Evolutionary conservation across 1,140 invertebrate genomes (phyloP).

Genomic region (Venturia canescens): DNA sequence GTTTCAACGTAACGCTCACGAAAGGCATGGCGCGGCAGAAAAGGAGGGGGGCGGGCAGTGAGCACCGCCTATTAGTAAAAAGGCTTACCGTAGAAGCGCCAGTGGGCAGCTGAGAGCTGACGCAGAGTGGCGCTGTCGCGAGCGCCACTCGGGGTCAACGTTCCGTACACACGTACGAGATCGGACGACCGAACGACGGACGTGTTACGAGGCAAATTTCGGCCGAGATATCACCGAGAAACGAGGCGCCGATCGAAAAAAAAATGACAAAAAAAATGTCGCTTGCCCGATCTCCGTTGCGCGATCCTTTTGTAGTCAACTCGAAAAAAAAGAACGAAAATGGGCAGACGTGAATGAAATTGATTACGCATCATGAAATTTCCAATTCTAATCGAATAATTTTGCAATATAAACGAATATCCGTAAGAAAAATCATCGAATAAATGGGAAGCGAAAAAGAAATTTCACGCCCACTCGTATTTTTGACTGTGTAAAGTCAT

Average conservation of each 20-base stretch:
- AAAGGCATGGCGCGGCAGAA: neutral
- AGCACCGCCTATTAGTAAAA: neutral
- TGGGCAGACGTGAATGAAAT: too few species aligned
- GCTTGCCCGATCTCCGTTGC: neutral
- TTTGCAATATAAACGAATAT: too few species aligned
- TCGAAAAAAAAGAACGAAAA: neutral
- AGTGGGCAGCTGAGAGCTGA: conserved; percentile 59
- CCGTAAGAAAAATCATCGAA: too few species aligned
- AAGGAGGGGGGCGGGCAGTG: neutral
- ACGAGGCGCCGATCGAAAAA: neutral
- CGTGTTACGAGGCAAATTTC: conserved; percentile 63
- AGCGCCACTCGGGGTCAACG: conserved; percentile 47
- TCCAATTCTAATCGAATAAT: too few species aligned
- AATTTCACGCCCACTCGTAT: too few species aligned
- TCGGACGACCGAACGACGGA: conserved; percentile 22
- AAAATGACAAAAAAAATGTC: neutral
- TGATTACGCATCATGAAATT: too few species aligned
- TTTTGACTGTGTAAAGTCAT: too few species aligned
- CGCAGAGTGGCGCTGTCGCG: conserved; percentile 54
- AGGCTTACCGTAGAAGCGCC: neutral
- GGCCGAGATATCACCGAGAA: conserved; percentile 52
- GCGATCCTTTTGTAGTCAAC: neutral
- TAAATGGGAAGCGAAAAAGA: too few species aligned
- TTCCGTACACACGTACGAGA: conserved; percentile 37
- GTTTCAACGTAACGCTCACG: neutral